Evolutionary conservation across 1,140 invertebrate species (phyloP).

Genomic region (Spodoptera frugiperda): DNA sequence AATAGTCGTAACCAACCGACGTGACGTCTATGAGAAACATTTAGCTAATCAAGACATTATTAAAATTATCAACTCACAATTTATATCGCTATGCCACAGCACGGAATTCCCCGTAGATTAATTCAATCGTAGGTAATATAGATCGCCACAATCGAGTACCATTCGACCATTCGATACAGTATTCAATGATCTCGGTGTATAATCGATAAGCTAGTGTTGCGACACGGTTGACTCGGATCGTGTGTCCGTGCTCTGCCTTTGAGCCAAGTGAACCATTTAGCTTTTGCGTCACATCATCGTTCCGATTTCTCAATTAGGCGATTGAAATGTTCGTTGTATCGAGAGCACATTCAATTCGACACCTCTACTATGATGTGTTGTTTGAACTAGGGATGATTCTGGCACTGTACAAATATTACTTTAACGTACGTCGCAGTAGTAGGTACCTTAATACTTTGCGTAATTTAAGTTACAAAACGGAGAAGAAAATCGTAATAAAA

Average conservation of each 20-base stretch:
- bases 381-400: too few relatives aligned
- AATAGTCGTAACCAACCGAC: not conserved
- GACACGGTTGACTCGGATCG: slow-evolving; percentile 12
- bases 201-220: slow-evolving; percentile 19
- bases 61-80: slow-evolving; percentile 9
- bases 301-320: slow-evolving; percentile 36
- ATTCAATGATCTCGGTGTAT: slow-evolving; percentile 20
- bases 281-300: slow-evolving; percentile 34
- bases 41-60: slow-evolving; percentile 11
- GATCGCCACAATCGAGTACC: not conserved
- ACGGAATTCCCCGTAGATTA: slow-evolving; percentile 18
- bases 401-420: too few relatives aligned
- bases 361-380: too few relatives aligned
- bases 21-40: not conserved
- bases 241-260: slow-evolving; percentile 8
- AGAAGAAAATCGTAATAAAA: too few relatives aligned
- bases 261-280: slow-evolving; percentile 42
- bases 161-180: slow-evolving; percentile 1
- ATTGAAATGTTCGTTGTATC: slow-evolving; percentile 22
- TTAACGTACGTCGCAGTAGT: too few relatives aligned
- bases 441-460: too few relatives aligned
- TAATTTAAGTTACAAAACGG: too few relatives aligned
- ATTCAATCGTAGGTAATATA: slow-evolving; percentile 8
- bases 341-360: not conserved
- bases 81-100: not conserved